Evolutionary conservation across 1,140 invertebrate genomes (phyloP).

Genomic region (Riptortus pedestris): DNA sequence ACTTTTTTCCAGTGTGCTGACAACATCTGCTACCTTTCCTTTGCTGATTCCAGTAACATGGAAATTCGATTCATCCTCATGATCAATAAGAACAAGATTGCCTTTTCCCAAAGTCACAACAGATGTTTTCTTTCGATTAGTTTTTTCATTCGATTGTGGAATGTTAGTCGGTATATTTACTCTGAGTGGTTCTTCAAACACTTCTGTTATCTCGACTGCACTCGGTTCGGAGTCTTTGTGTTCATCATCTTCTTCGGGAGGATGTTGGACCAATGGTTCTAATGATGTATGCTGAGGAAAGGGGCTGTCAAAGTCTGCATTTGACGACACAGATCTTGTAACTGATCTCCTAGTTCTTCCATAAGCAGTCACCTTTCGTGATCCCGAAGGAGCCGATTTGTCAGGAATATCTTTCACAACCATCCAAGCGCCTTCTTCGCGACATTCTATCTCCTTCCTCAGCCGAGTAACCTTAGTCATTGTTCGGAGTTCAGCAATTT

Average conservation of each 20-base stretch:
- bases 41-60: conserved; percentile 19
- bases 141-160: not conserved
- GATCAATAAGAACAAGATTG: conserved; percentile 18
- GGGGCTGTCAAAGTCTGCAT: not conserved
- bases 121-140: conserved; percentile 21
- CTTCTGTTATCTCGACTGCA: conserved; percentile 2
- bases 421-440: conserved; percentile 25
- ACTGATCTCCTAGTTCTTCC: conserved; percentile 19
- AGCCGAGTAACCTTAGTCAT: conserved; percentile 32
- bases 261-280: conserved; percentile 5
- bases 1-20: conserved; percentile 25
- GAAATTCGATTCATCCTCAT: conserved; percentile 23
- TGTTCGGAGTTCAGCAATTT: conserved; percentile 32
- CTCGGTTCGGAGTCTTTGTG: not conserved
- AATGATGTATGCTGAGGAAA: not conserved
- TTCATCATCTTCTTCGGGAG: not conserved
- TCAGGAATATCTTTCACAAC: conserved; percentile 18
- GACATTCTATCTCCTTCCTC: conserved; percentile 23
- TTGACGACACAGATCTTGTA: conserved; percentile 12
- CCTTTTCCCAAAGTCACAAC: conserved; percentile 22
- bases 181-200: not conserved
- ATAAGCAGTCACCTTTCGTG: conserved; percentile 23
- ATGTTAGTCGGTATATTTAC: not conserved
- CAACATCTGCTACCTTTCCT: conserved; percentile 10
- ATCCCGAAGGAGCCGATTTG: not conserved